Percentiles rank a stretch among this genome's conserved stretches.
Conservation (phyloP, 2,888 invertebrate species). For the Mesochorus sp. region DNA sequence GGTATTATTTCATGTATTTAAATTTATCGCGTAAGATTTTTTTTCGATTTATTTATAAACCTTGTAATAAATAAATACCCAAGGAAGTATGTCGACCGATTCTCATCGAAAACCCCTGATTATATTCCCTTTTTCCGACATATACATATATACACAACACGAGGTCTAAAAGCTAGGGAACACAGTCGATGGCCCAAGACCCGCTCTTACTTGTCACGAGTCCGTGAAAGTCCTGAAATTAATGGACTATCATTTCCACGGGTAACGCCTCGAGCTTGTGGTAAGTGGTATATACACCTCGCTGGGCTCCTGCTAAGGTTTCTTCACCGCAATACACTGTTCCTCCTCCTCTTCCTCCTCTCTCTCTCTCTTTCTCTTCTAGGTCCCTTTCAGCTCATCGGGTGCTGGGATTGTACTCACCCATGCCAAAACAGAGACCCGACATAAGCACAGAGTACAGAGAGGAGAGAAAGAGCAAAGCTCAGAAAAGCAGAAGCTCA, state of each 20-base stretch:
- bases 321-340: slow-evolving; percentile 41
- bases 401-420: slow-evolving; percentile 9
- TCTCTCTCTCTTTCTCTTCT: slow-evolving; percentile 21
- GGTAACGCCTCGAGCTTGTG: slow-evolving; percentile 56
- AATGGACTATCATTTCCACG: slow-evolving; percentile 63
- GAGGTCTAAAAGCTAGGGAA: slow-evolving; percentile 29
- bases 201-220: slow-evolving; percentile 55
- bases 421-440: slow-evolving; percentile 41
- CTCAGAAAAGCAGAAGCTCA: slow-evolving; percentile 33
- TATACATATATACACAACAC: not conserved
- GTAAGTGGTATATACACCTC: slow-evolving; percentile 35
- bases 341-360: not conserved
- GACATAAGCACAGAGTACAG: slow-evolving; percentile 10
- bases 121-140: not conserved
- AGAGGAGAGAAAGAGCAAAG: slow-evolving; percentile 17
- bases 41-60: too few relatives aligned
- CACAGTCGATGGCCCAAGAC: slow-evolving; percentile 29
- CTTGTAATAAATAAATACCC: too few relatives aligned
- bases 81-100: not conserved
- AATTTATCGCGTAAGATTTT: too few relatives aligned
- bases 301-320: slow-evolving; percentile 44
- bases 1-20: too few relatives aligned
- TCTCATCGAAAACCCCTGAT: not conserved
- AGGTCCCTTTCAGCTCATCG: slow-evolving; percentile 45
- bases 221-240: slow-evolving; percentile 59